Evolutionary conservation across 1,140 invertebrate species (phyloP).

Genomic region (Musca domestica): DNA sequence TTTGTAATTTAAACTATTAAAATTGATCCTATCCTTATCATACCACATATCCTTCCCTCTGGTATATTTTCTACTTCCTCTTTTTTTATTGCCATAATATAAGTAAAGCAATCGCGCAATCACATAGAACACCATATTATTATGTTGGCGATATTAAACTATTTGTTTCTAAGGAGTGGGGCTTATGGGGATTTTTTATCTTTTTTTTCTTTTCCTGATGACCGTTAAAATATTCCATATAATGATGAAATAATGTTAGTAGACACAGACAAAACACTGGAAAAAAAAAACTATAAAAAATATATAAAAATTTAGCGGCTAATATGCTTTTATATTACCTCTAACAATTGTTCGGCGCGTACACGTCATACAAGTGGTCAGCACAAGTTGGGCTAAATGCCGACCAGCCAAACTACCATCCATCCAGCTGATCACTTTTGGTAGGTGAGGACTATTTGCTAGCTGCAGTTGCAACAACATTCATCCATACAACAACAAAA

Average conservation of each 20-base stretch:
- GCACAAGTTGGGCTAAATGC: neutral
- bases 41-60: too few species aligned
- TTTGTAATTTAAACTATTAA: too few species aligned
- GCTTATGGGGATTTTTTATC: too few species aligned
- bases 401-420: neutral
- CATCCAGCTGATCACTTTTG: neutral
- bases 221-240: slow-evolving; percentile 21
- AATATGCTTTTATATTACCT: slow-evolving; percentile 23
- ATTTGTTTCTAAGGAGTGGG: too few species aligned
- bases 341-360: slow-evolving; percentile 20
- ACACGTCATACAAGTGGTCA: slow-evolving; percentile 22
- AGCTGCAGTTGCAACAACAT: neutral
- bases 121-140: too few species aligned
- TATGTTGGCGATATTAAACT: too few species aligned
- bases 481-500: neutral
- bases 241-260: slow-evolving; percentile 18
- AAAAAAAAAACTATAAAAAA: slow-evolving; percentile 1
- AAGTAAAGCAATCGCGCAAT: too few species aligned
- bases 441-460: too few species aligned
- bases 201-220: neutral
- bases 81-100: too few species aligned
- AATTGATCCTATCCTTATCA: too few species aligned
- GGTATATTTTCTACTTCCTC: too few species aligned
- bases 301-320: neutral
- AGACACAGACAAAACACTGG: neutral